phyloP scores from a whole-genome alignment of 2,113 vertebrate species.

The Baryphthengus martii region DNA sequence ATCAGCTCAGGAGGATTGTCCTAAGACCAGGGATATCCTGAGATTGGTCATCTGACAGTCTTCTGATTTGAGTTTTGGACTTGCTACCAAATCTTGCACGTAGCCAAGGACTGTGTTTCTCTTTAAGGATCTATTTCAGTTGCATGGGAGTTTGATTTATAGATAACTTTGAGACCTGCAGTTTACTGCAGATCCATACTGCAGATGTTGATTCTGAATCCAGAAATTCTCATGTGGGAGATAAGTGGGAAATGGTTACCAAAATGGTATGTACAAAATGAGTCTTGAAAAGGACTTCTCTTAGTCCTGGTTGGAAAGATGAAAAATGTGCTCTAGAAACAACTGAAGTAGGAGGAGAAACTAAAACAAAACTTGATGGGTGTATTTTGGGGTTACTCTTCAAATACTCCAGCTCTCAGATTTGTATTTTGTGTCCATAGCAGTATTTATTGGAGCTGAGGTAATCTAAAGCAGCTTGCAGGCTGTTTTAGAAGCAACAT shows the following conservation, averaged over 20 bases:
- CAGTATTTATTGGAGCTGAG: not conserved
- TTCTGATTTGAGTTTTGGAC: not conserved
- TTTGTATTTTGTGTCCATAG: not conserved
- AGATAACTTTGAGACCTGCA: not conserved
- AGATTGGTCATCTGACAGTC: not conserved
- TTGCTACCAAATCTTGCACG: not conserved
- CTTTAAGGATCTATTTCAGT: not conserved
- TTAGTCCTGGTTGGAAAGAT: not conserved
- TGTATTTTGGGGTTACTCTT: not conserved
- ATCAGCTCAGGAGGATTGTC: not conserved
- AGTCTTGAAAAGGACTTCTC: not conserved
- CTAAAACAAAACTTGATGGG: not conserved
- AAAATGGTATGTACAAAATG: not conserved
- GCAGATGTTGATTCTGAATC: not conserved
- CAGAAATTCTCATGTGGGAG: not conserved
- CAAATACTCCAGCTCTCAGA: not conserved
- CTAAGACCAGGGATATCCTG: not conserved
- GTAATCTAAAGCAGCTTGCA: constrained; percentile 10
- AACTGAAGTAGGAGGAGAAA: not conserved
- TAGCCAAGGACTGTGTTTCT: not conserved
- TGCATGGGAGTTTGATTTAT: not conserved
- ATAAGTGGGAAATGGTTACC: not conserved
- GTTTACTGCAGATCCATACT: not conserved
- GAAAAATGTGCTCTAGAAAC: not conserved
- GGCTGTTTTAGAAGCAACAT: constrained; percentile 33